phyloP scores from a whole-genome alignment of 2,797 vertebrate species.

The Hypotaenidia okinawae region DNA sequence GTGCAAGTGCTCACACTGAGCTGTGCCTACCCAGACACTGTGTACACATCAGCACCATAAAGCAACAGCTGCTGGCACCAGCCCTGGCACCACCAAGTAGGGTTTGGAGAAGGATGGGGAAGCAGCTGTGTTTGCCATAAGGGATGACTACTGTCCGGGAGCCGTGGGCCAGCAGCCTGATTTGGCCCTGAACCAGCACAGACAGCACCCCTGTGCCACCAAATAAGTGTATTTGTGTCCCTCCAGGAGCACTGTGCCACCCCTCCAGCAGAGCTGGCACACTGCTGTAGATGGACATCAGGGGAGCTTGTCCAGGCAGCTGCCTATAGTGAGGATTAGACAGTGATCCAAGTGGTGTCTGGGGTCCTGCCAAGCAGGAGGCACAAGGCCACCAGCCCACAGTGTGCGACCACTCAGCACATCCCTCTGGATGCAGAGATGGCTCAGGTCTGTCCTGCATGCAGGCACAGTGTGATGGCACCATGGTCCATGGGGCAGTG shows the following conservation, averaged over 20 bases:
- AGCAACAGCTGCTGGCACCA: not conserved
- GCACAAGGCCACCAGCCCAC: accelerated
- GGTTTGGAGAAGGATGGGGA: not conserved
- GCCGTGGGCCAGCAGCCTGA: accelerated
- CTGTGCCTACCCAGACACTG: not conserved
- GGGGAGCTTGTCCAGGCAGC: not conserved
- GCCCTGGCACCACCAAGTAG: not conserved
- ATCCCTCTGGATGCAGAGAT: not conserved
- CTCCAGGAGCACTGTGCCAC: not conserved
- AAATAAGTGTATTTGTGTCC: accelerated
- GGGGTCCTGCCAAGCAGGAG: not conserved
- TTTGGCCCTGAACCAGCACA: accelerated
- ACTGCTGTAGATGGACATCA: not conserved
- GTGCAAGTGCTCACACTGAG: accelerated
- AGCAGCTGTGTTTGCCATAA: conserved; percentile 43
- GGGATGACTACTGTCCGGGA: not conserved
- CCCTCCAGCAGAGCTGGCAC: not conserved
- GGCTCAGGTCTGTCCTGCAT: not conserved
- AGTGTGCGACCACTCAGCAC: not conserved
- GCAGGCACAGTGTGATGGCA: not conserved
- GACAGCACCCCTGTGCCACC: not conserved
- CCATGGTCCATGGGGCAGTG: not conserved
- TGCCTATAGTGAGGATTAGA: not conserved
- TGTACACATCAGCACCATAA: not conserved
- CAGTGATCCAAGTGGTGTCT: not conserved